Evolutionary conservation across 53 echinoderm and acorn worm genomes (phyloP).

Genomic region (Apostichopus leukothele): DNA sequence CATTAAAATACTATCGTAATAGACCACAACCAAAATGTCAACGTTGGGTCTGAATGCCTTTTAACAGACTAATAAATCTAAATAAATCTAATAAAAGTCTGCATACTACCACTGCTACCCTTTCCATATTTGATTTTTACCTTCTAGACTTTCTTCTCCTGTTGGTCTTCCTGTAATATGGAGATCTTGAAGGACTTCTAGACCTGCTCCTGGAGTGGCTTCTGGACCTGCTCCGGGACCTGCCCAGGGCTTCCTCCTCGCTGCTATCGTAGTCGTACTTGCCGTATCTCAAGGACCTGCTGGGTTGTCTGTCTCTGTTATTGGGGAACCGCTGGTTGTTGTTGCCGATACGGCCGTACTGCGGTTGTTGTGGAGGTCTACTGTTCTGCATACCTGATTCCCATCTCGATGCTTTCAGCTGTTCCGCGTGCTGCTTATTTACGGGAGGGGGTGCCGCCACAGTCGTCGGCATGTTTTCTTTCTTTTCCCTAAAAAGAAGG

Average conservation of each 20-base stretch:
- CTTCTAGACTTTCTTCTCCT: conserved; percentile 52
- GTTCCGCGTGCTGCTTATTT: background rate
- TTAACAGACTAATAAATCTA: too few species aligned
- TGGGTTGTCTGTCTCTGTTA: background rate
- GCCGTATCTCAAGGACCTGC: background rate
- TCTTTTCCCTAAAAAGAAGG: background rate
- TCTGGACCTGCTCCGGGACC: conserved; percentile 41
- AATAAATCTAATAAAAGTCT: background rate
- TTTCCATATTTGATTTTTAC: conserved; percentile 15
- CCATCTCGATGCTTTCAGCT: conserved; percentile 15
- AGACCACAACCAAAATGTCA: too few species aligned
- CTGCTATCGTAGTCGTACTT: conserved; percentile 38
- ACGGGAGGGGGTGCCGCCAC: background rate
- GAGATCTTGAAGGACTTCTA: conserved; percentile 65
- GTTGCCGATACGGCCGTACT: too few species aligned
- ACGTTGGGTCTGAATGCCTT: too few species aligned
- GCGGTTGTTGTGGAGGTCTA: background rate
- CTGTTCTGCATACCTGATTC: conserved; percentile 2
- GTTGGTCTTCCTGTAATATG: conserved; percentile 50
- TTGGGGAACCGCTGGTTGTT: background rate
- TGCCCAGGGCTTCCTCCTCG: conserved; percentile 45
- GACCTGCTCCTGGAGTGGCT: conserved; percentile 63
- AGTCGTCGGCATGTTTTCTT: background rate
- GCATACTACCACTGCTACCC: background rate
- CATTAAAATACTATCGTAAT: background rate